A percentile compares a stretch with the other conserved stretches of the same genome.
phyloP scores from a whole-genome alignment of 2,113 vertebrate genomes.

The Eulemur rufifrons region DNA sequence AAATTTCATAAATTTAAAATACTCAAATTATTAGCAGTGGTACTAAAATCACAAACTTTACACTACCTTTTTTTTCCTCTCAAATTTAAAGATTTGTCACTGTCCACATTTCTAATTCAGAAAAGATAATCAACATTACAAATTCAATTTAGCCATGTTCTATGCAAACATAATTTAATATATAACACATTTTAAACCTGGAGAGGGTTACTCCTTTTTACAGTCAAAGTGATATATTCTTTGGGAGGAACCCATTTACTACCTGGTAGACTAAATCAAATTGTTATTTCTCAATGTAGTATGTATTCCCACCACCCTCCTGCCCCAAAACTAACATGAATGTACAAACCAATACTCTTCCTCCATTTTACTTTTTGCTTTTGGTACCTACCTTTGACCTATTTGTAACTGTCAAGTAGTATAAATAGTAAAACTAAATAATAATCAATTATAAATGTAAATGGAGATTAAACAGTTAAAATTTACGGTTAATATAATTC shows the following conservation, averaged over 20 bases:
- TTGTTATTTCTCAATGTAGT: not conserved
- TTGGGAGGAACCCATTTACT: not conserved
- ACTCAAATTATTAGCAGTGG: not conserved
- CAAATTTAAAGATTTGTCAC: not conserved
- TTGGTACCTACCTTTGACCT: not conserved
- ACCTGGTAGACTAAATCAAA: not conserved
- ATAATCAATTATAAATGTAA: not conserved
- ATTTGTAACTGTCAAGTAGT: not conserved
- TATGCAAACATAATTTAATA: not conserved
- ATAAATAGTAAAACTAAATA: not conserved
- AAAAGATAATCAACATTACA: not conserved
- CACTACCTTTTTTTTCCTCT: fast-evolving
- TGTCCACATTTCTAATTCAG: not conserved
- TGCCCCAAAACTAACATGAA: not conserved
- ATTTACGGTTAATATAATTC: not conserved
- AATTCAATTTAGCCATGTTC: not conserved
- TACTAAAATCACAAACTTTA: not conserved
- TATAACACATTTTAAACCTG: not conserved
- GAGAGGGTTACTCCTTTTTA: not conserved
- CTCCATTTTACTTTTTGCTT: not conserved
- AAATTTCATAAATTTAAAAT: not conserved
- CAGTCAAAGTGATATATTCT: not conserved
- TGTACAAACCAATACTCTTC: not conserved
- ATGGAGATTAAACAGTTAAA: not conserved
- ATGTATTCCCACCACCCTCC: not conserved